A percentile compares a stretch with the other conserved stretches of the same genome.
These are phyloP conservation scores for Bufo bufo DNA, from an alignment of 2,113 vertebrate species.

Conservation along the genomic window DNA sequence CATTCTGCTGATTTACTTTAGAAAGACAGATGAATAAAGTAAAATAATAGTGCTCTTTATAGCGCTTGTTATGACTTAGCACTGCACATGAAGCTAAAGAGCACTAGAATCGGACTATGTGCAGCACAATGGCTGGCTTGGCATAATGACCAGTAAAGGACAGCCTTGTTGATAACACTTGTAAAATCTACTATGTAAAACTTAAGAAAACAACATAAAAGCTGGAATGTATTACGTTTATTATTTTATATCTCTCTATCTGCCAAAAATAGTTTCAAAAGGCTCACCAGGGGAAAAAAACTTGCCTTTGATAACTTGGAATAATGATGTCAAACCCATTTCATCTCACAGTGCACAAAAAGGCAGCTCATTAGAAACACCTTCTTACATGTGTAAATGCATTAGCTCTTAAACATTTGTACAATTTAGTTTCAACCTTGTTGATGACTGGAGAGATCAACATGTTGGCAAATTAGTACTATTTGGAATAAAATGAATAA, in stretches of 20 bases:
- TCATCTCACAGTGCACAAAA: slow-evolving; percentile 18
- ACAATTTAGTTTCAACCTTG: background rate
- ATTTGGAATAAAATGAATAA: background rate
- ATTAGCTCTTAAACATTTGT: background rate
- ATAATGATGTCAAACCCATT: slow-evolving; percentile 38
- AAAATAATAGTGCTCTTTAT: background rate
- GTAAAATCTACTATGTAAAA: slow-evolving; percentile 21
- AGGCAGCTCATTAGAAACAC: slow-evolving; percentile 32
- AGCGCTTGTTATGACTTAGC: background rate
- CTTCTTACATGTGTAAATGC: slow-evolving; percentile 10
- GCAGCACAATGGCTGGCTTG: background rate
- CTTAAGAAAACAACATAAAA: slow-evolving; percentile 16
- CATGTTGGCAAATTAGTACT: slow-evolving; percentile 5
- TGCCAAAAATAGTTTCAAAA: slow-evolving; percentile 37
- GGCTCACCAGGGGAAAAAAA: slow-evolving; percentile 3
- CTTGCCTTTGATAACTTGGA: slow-evolving; percentile 29
- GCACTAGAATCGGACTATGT: background rate
- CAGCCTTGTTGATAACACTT: slow-evolving; percentile 11
- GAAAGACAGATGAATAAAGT: background rate
- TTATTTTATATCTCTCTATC: slow-evolving; percentile 9
- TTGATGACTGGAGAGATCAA: slow-evolving; percentile 6
- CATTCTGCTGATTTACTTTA: background rate
- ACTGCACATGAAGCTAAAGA: background rate
- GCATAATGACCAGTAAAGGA: background rate
- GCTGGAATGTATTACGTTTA: slow-evolving; percentile 16